Conservation (phyloP, 2,888 invertebrate species). For the Phania funesta region DNA sequence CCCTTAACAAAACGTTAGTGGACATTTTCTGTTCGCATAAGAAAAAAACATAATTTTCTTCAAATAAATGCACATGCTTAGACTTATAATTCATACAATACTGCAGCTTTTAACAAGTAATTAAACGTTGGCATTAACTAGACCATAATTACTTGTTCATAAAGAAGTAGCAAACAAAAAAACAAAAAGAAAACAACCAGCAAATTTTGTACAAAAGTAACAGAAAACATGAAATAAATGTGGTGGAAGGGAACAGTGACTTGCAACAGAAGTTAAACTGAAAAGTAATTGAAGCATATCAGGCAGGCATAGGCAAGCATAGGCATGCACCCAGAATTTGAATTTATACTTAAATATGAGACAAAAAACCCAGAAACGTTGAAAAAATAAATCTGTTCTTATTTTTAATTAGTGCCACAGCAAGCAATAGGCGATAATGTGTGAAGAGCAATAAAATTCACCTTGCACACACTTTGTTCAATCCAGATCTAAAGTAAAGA, state of each 20-base stretch:
- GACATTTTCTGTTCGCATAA: conserved; percentile 19
- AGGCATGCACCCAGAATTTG: not conserved
- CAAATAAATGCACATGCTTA: conserved; percentile 12
- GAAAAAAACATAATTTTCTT: conserved; percentile 15
- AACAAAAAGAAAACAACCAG: not conserved
- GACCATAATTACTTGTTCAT: conserved; percentile 53
- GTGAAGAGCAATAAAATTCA: too few species aligned
- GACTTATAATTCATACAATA: conserved; percentile 1
- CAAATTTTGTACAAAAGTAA: conserved; percentile 8
- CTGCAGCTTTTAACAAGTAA: conserved; percentile 39
- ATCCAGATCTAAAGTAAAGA: too few species aligned
- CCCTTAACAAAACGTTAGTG: conserved; percentile 22
- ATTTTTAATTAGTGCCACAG: too few species aligned
- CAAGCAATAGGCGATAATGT: too few species aligned
- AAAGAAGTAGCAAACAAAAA: not conserved
- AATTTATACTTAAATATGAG: too few species aligned
- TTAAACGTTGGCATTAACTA: conserved; percentile 52
- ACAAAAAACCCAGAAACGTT: too few species aligned
- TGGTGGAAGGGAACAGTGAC: not conserved
- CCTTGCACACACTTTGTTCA: too few species aligned
- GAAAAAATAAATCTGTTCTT: too few species aligned
- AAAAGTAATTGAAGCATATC: not conserved
- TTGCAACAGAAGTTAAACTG: not conserved
- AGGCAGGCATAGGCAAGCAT: not conserved
- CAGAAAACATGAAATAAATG: conserved; percentile 12